Evolutionary conservation across 2,113 vertebrate species (phyloP).

Genomic region (Dicentrarchus labrax): DNA sequence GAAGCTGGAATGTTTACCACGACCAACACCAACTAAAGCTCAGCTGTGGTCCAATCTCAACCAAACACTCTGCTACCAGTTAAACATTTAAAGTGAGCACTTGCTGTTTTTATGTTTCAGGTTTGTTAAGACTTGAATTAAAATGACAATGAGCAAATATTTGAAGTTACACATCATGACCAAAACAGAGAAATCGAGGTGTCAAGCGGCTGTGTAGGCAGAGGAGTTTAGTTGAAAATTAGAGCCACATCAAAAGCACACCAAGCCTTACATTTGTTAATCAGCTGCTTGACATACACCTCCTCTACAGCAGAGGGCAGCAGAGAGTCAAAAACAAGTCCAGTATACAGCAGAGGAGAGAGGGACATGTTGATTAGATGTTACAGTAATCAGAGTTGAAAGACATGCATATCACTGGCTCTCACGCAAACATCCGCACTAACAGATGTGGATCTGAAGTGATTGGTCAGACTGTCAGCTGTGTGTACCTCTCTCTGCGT

Average conservation of each 20-base stretch:
- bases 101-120: neutral
- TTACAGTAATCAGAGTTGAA: slow-evolving; percentile 45
- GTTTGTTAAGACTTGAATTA: neutral
- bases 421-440: slow-evolving; percentile 25
- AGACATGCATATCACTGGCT: slow-evolving; percentile 32
- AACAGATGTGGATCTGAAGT: slow-evolving; percentile 6
- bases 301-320: slow-evolving; percentile 87
- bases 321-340: slow-evolving; percentile 62
- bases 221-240: slow-evolving; percentile 36
- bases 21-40: slow-evolving; percentile 12
- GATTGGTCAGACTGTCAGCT: slow-evolving; percentile 20
- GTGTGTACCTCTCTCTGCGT: slow-evolving; percentile 90
- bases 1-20: neutral
- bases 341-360: slow-evolving; percentile 46
- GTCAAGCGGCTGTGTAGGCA: neutral
- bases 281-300: slow-evolving; percentile 92
- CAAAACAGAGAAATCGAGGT: neutral
- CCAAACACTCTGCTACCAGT: slow-evolving; percentile 32
- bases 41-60: slow-evolving; percentile 29
- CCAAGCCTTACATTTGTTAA: slow-evolving; percentile 91
- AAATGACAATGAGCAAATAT: too few species aligned
- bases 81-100: neutral
- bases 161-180: neutral
- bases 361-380: slow-evolving; percentile 59
- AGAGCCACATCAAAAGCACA: slow-evolving; percentile 5